phyloP scores from a whole-genome alignment of 2,888 invertebrate genomes.

The Hirtodrosophila trivittata region DNA sequence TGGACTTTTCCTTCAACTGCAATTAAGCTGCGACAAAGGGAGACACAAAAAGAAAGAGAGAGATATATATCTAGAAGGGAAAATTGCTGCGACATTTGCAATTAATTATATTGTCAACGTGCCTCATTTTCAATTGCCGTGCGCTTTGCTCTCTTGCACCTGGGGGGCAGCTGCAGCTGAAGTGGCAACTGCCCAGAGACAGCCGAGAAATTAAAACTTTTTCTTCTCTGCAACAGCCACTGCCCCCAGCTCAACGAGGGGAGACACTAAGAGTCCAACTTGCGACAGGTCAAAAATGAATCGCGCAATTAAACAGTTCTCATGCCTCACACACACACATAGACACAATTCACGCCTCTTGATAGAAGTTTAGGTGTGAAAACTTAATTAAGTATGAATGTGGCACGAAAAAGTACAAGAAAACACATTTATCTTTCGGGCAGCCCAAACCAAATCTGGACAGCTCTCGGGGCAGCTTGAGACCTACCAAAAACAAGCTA shows the following conservation, averaged over 20 bases:
- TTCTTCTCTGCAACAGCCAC: constrained; percentile 24
- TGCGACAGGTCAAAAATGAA: constrained; percentile 77
- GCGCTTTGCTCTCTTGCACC: constrained; percentile 30
- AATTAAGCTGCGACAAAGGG: constrained; percentile 15
- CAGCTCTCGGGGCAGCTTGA: no score
- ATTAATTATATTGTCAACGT: constrained; percentile 71
- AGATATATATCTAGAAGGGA: constrained; percentile 57
- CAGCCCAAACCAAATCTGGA: no score
- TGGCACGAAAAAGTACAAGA: constrained; percentile 12
- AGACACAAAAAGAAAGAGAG: constrained; percentile 10
- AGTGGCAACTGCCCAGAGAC: constrained; percentile 56
- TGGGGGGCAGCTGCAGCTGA: constrained; percentile 12
- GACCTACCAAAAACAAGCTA: no score
- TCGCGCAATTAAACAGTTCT: constrained; percentile 75
- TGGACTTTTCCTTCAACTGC: no score
- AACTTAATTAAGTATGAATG: constrained; percentile 67
- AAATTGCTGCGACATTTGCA: constrained; percentile 66
- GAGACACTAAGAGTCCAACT: constrained; percentile 25
- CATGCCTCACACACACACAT: constrained; percentile 39
- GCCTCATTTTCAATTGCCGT: constrained; percentile 5
- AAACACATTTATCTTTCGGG: neutral
- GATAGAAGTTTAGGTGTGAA: constrained; percentile 44
- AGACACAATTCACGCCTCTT: constrained; percentile 12
- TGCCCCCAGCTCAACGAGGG: no score
- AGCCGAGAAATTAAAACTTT: constrained; percentile 76